Base-by-base conservation (phyloP, 2,113 vertebrate species). In the Corythornis vintsioides region DNA sequence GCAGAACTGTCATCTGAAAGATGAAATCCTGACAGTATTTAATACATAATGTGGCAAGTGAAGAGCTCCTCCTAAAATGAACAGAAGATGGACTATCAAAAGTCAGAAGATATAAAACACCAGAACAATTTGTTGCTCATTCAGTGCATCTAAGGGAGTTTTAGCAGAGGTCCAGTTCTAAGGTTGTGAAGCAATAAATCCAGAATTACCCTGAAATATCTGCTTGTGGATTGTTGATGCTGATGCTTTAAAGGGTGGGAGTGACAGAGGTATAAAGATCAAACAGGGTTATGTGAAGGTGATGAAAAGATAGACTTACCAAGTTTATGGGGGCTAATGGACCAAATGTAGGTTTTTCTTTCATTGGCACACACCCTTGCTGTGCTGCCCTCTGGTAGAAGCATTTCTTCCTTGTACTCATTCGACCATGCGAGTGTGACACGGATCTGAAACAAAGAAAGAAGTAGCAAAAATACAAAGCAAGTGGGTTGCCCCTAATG, bases 261-360 rank as follows among this genome's bases (percentile, higher is more conserved):
- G 6, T n/a, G 55, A 81, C 22, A 45, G 18, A 76, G 47, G 18
- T 5, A 55, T 61, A 67, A 90, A 72, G 12, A 67, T 11, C 21
- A 56, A 75, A 40, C 7, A 55, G 11, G 20, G 28, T 16, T 72
- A 35, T 82, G 63, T 17, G 7, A 56, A 42, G 42, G 20, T 66
- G 18, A 73, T 4, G 40, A 33, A 67, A 40, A 70, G 31, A 77
- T 16, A 69, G 61, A 38, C 94, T 92, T 92, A 98, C 97, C 97
- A 0, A 97, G 60, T 40, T n/a, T 95, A 8, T 65, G 35, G 48
- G 97, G 97, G 6, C 6, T 83, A 40, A 97, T 15, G 55, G 83
- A 89, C 98, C 98, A 98, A 26, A 96, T 52, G 14, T 96, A 97
- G 2, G 96, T 97, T 90, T 97, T 97, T 50, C 69, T 97, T 89